Percentiles rank a stretch among this genome's conserved stretches.
phyloP scores from a whole-genome alignment of 1,140 invertebrate genomes.

The Drosophila biarmipes region DNA sequence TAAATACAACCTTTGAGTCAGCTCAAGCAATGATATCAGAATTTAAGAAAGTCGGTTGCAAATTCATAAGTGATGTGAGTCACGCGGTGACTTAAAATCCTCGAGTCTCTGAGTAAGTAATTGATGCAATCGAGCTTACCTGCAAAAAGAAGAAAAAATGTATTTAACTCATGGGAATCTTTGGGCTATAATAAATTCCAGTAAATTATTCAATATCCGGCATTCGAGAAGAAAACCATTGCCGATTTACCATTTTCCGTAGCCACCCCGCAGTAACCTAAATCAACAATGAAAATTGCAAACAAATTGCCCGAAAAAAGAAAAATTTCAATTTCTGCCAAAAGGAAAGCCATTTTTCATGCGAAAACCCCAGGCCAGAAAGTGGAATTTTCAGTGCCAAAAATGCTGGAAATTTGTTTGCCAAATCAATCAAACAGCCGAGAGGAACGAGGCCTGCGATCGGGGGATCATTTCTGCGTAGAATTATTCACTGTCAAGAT shows the following conservation, averaged over 20 bases:
- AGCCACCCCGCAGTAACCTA: slow-evolving; percentile 50
- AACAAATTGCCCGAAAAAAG: slow-evolving; percentile 65
- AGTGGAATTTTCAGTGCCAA: slow-evolving; percentile 35
- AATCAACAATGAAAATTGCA: slow-evolving; percentile 75
- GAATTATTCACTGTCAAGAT: slow-evolving; percentile 46
- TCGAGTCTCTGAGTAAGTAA: slow-evolving; percentile 30
- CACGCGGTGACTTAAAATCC: slow-evolving; percentile 44
- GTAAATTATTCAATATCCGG: slow-evolving; percentile 43
- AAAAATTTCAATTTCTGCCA: slow-evolving; percentile 49
- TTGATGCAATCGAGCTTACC: slow-evolving; percentile 66
- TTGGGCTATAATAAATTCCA: slow-evolving; percentile 40
- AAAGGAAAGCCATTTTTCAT: slow-evolving; percentile 53
- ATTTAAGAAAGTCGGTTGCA: slow-evolving; percentile 12
- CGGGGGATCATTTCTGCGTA: slow-evolving; percentile 26
- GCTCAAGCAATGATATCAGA: slow-evolving; percentile 55
- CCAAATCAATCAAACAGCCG: slow-evolving; percentile 71
- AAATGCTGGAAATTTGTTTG: slow-evolving; percentile 64
- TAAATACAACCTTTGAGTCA: slow-evolving; percentile 52
- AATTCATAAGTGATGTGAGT: slow-evolving; percentile 43
- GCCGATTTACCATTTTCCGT: slow-evolving; percentile 29
- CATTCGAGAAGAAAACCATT: slow-evolving; percentile 28
- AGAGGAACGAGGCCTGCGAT: slow-evolving; percentile 2
- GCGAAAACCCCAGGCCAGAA: slow-evolving; percentile 35
- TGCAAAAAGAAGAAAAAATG: slow-evolving; percentile 45
- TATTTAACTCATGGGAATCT: slow-evolving; percentile 15